Evolutionary conservation across 2,113 vertebrate species (phyloP), one percentile per base, ranked within the genome.

Genomic region (Prietella phreatophila): DNA sequence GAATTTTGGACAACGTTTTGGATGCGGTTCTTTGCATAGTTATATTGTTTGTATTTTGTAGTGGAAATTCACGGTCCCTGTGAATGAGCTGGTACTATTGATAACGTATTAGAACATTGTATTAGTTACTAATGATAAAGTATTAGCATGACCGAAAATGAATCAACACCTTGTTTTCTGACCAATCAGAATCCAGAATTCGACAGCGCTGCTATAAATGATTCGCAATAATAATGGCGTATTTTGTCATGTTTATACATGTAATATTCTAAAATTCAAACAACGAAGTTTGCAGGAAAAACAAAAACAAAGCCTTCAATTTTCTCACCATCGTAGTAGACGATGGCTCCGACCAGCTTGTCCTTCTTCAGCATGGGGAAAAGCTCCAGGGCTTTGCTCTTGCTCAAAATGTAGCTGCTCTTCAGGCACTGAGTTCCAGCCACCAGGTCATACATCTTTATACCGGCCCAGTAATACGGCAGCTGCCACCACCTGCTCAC

Each of bases 351-450:
- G 0, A 99, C 97, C 39, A 99, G 97, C 90, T 91, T 94, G 90
- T 99, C 98, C 90, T 96, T 96, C 92, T 96, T 97, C 17, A 99
- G 95, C 98, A 99, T 99, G 33, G 98, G 98, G 81, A 99, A 99
- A 27, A 95, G 94, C 93, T 99, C 98, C 93, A 99, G 91, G 14
- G 98, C 98, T 87, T 95, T 96, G 0, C 94, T 90, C 94, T 99
- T 99, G 90, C 95, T 98, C 60, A 99, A 96, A 4, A 99, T 90
- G 0, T 99, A 99, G 94, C 98, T 99, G 91, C 96, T 97, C 92
- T 96, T 99, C 92, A 99, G 95, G 89, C 97, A 98, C 27, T 99
- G 96, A 47, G 94, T 95, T 87, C 98, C 98, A 0, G 98, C 97
- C 92, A 99, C 97, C 82, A 99, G 69, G 93, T 99, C 98, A 2